A percentile compares a stretch with the other conserved stretches of the same genome.
Conservation (phyloP, 2,113 vertebrate species). For the Periophthalmodon schlosseri region DNA sequence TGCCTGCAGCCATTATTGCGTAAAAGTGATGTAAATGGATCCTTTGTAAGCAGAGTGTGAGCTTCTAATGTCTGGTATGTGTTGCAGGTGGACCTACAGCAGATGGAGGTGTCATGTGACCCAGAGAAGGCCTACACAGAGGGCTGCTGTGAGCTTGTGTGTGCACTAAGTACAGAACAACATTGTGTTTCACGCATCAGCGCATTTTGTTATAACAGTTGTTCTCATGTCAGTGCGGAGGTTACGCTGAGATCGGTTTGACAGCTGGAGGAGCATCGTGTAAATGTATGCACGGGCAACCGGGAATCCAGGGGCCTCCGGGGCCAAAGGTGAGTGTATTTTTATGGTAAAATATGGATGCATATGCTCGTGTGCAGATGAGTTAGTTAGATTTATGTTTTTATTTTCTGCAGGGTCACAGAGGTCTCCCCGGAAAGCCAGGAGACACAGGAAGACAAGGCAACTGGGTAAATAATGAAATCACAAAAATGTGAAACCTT, state of each 20-base stretch:
- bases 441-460: slow-evolving; percentile 66
- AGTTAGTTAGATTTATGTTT: slow-evolving; percentile 18
- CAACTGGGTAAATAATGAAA: slow-evolving; percentile 70
- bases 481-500: neutral
- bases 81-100: slow-evolving; percentile 75
- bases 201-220: neutral
- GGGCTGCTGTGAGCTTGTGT: slow-evolving; percentile 78
- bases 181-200: neutral
- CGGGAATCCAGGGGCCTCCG: slow-evolving; percentile 54
- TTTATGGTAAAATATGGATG: neutral
- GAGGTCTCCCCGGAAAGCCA: slow-evolving; percentile 69
- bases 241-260: slow-evolving; percentile 70
- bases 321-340: slow-evolving; percentile 68
- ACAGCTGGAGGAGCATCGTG: slow-evolving; percentile 61
- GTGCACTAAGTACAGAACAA: slow-evolving; percentile 26
- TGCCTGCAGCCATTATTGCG: neutral
- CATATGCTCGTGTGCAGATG: neutral
- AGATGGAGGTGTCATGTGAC: slow-evolving; percentile 77
- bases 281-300: slow-evolving; percentile 71
- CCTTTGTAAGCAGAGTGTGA: neutral
- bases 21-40: neutral
- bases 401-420: slow-evolving; percentile 73
- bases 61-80: neutral
- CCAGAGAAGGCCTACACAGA: slow-evolving; percentile 77
- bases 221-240: slow-evolving; percentile 63